These are phyloP conservation scores for Blera fallax DNA, from an alignment of 2,888 invertebrate species.

Conservation along the genomic window DNA sequence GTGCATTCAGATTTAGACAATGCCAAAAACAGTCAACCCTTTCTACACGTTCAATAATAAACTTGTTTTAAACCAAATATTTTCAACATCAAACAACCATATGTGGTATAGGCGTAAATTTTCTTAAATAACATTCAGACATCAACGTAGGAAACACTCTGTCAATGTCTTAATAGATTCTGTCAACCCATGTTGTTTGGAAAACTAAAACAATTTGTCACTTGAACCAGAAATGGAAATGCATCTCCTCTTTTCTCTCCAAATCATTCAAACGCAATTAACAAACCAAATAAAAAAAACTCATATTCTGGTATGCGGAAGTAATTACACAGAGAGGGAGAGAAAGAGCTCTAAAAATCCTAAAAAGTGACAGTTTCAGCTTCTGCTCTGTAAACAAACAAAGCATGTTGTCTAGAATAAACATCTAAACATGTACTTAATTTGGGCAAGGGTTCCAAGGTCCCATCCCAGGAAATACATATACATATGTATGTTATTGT, in stretches of 20 bases:
- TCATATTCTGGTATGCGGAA: slow-evolving; percentile 29
- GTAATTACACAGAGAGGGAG: slow-evolving; percentile 21
- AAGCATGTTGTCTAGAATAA: slow-evolving; percentile 15
- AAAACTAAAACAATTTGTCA: slow-evolving; percentile 61
- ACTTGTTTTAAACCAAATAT: not conserved
- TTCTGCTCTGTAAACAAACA: slow-evolving; percentile 50
- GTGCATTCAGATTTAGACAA: not conserved
- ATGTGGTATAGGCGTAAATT: slow-evolving; percentile 9
- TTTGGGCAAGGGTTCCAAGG: slow-evolving; percentile 34
- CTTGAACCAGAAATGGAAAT: slow-evolving; percentile 43
- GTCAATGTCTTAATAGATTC: slow-evolving; percentile 63
- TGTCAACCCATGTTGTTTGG: slow-evolving; percentile 54
- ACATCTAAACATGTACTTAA: slow-evolving; percentile 41
- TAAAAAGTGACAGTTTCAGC: slow-evolving; percentile 45
- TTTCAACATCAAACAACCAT: not conserved
- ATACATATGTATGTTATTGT: no score
- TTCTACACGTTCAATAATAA: not conserved
- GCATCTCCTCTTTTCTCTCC: slow-evolving; percentile 27
- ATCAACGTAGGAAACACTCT: slow-evolving; percentile 40
- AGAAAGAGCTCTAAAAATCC: not conserved
- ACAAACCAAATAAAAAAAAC: slow-evolving; percentile 8
- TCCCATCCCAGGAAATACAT: slow-evolving; percentile 54
- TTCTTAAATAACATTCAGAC: slow-evolving; percentile 7
- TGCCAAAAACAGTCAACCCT: not conserved
- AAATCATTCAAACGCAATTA: slow-evolving; percentile 55